Base-by-base conservation (phyloP, 1,140 invertebrate species). In the Penaeus japonicus region DNA sequence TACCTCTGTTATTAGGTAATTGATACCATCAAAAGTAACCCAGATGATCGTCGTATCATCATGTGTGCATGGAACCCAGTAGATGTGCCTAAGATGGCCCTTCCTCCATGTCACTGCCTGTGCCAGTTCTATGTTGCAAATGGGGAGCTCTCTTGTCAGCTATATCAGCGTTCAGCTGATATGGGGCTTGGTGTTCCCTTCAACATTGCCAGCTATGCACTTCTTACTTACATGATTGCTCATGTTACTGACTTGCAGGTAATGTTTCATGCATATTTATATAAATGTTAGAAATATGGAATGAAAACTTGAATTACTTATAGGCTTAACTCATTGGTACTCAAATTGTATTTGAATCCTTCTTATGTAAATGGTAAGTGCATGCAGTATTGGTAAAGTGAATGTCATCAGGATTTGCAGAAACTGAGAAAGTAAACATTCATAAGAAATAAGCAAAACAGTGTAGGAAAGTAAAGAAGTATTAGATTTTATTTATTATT, bases 101-200 rank as follows among this genome's bases (percentile, higher is more conserved):
- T 99, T 32, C 99, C 99, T 20, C 99, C 99, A 0, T 99, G 99
- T 92, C 99, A 99, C 93, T 97, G 96, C 92, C 93, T 99, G 7
- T 96, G 95, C 0, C 98, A 99, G 92, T 99, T 99, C 93, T 98
- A 97, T 94, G 98, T 99, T 0, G 94, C 95, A 0, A 94, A 97
- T 93, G 96, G 95, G 20, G 90, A 91, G 70, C 84, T 91, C 0
- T 98, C 97, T 4, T 99, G 98, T 92, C 96, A 98, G 91, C 92
- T 99, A 88, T 99, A 99, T 92, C 99, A 99, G 93, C 94, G 99
- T 91, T 99, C 98, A 89, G 98, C 97, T 24, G 99, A 99, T 93
- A 97, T 99, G 96, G 98, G 98, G 12, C 93, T 99, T 2, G 99
- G 99, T 30, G 98, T 99, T 2, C 99, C 99, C 27, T 99, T 99